A percentile compares a stretch with the other conserved stretches of the same genome.
phyloP scores from a whole-genome alignment of 2,113 vertebrate species.

The Anhinga anhinga region DNA sequence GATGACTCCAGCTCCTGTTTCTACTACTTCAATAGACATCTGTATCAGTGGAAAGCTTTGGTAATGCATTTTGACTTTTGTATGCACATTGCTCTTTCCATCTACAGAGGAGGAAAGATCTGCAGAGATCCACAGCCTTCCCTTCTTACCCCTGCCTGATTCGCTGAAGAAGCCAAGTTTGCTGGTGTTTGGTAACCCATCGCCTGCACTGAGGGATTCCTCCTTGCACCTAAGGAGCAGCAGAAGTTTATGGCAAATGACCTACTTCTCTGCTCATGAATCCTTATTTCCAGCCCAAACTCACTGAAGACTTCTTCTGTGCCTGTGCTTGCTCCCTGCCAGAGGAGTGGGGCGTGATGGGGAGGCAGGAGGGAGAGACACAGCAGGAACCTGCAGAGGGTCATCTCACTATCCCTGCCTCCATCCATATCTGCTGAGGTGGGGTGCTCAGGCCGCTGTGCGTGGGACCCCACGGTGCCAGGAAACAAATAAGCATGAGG shows the following conservation, averaged over 20 bases:
- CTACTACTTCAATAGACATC: neutral
- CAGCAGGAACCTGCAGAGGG: neutral
- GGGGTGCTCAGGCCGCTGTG: too few species aligned
- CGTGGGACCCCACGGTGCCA: neutral
- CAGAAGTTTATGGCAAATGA: neutral
- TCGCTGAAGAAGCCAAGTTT: fast-evolving
- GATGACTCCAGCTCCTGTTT: neutral
- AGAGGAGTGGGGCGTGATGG: neutral
- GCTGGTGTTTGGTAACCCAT: neutral
- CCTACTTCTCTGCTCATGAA: neutral
- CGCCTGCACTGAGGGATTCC: fast-evolving
- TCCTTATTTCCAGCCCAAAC: neutral
- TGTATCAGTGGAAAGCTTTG: neutral
- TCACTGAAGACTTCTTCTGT: neutral
- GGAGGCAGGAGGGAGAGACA: neutral
- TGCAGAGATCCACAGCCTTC: neutral
- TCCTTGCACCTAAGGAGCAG: neutral
- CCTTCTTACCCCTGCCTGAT: neutral
- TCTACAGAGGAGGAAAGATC: neutral
- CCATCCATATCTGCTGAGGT: neutral
- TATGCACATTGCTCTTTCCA: neutral
- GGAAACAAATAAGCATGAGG: neutral
- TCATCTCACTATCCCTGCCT: neutral
- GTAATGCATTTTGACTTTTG: neutral
- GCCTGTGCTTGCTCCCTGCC: neutral